A percentile compares a stretch with the other conserved stretches of the same genome.
Evolutionary conservation across 2,113 vertebrate genomes (phyloP).

Genomic region (western clawed frog (Xenopus tropicalis)): DNA sequence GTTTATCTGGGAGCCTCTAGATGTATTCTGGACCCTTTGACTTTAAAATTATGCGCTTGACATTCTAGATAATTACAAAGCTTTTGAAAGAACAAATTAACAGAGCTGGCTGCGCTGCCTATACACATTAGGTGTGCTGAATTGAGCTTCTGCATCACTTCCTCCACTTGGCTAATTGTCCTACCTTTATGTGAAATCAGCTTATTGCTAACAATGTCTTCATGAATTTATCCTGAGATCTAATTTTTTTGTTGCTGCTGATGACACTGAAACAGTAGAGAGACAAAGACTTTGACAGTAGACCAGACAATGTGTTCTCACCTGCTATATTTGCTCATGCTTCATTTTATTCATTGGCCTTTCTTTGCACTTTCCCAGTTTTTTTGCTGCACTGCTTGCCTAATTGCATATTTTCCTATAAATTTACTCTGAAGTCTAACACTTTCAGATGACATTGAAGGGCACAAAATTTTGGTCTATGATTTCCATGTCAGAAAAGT

Average conservation of each 20-base stretch:
- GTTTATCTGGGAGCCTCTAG: conserved; percentile 24
- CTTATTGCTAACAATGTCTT: conserved; percentile 29
- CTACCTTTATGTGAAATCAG: conserved; percentile 40
- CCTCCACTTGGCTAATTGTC: conserved; percentile 28
- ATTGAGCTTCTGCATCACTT: conserved; percentile 39
- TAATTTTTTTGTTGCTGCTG: conserved; percentile 13
- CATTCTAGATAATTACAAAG: conserved; percentile 40
- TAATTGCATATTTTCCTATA: neutral
- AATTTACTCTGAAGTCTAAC: neutral
- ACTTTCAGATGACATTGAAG: neutral
- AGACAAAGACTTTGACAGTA: conserved; percentile 1
- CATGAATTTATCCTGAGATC: conserved; percentile 23
- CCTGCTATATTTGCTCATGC: neutral
- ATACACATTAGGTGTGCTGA: conserved; percentile 41
- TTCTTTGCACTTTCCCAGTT: neutral
- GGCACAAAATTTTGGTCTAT: no score
- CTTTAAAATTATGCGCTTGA: conserved; percentile 44
- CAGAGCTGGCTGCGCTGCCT: conserved; percentile 32
- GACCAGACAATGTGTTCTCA: neutral
- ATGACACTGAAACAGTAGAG: conserved; percentile 2
- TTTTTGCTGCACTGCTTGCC: neutral
- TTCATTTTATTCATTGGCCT: neutral
- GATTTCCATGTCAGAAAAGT: no score
- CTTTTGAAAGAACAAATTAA: conserved; percentile 42
- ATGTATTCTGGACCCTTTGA: conserved; percentile 14